Conservation (phyloP, 2,113 vertebrate species). For the Myotis lucifugus region DNA sequence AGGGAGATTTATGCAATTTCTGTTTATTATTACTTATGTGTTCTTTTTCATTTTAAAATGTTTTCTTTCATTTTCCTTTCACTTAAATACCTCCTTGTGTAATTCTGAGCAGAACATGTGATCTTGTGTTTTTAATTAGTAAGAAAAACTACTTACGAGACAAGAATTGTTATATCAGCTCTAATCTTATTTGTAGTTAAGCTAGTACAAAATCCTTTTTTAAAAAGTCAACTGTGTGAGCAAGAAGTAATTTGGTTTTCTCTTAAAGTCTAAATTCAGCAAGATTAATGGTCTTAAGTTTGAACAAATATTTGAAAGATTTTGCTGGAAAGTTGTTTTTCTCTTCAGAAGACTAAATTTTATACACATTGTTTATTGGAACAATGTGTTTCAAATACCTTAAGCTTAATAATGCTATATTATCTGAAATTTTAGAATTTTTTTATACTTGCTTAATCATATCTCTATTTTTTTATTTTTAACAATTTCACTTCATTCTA, state of each 20-base stretch:
- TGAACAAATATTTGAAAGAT: constrained; percentile 25
- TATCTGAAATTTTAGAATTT: constrained; percentile 22
- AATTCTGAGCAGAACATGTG: constrained; percentile 28
- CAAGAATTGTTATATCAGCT: constrained; percentile 38
- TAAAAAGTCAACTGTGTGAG: neutral
- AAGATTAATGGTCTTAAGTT: constrained; percentile 15
- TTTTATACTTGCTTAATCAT: constrained; percentile 26
- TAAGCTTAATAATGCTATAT: neutral
- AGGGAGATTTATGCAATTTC: neutral
- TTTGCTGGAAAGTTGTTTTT: neutral
- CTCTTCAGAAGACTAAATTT: constrained; percentile 16
- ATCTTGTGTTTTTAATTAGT: constrained; percentile 32
- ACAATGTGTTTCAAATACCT: neutral
- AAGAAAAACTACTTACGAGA: constrained; percentile 12
- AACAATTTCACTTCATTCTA: constrained; percentile 22
- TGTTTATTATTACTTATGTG: neutral
- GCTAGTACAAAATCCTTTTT: neutral
- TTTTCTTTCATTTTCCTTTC: constrained; percentile 42
- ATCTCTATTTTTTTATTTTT: neutral
- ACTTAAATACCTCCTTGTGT: neutral
- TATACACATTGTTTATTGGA: neutral
- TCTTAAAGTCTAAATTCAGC: constrained; percentile 28
- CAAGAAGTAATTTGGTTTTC: constrained; percentile 33
- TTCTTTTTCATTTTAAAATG: neutral
- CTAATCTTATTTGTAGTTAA: constrained; percentile 33